These are phyloP conservation scores for Elanoides forficatus DNA, from an alignment of 2,113 vertebrate genomes.

Conservation along the genomic window DNA sequence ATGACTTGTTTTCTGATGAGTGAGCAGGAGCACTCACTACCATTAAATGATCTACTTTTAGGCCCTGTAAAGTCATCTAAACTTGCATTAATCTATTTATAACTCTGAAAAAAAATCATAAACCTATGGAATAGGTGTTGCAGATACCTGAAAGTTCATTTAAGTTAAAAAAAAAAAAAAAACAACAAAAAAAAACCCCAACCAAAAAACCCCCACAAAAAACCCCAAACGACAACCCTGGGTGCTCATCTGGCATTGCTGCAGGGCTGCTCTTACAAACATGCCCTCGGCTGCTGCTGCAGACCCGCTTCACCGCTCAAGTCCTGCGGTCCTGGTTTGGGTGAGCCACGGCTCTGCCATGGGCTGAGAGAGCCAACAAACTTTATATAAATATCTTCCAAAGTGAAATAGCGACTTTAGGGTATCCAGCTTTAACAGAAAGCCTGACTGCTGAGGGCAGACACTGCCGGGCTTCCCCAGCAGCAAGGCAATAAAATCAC, in stretches of 20 bases:
- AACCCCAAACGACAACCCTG: not conserved
- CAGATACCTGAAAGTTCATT: not conserved
- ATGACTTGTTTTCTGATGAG: not conserved
- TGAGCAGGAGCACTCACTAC: not conserved
- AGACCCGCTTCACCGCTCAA: accelerated
- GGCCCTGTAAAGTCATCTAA: not conserved
- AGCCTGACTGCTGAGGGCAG: not conserved
- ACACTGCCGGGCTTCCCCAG: not conserved
- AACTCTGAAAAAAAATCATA: not conserved
- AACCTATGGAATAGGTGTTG: not conserved
- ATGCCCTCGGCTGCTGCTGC: not conserved
- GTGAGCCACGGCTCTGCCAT: not conserved
- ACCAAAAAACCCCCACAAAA: no score
- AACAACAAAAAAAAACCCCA: not conserved
- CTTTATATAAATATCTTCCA: not conserved
- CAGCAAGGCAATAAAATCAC: not conserved
- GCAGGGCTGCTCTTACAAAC: not conserved
- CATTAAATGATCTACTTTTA: not conserved
- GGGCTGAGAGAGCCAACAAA: not conserved
- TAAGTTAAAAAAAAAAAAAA: not conserved
- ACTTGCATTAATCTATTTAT: not conserved
- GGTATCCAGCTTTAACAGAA: not conserved
- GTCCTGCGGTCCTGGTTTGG: accelerated
- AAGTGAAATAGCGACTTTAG: not conserved
- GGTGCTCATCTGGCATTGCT: not conserved